Evolutionary conservation across 2,888 invertebrate species (phyloP).

Genomic region (Esperia sulphurella): DNA sequence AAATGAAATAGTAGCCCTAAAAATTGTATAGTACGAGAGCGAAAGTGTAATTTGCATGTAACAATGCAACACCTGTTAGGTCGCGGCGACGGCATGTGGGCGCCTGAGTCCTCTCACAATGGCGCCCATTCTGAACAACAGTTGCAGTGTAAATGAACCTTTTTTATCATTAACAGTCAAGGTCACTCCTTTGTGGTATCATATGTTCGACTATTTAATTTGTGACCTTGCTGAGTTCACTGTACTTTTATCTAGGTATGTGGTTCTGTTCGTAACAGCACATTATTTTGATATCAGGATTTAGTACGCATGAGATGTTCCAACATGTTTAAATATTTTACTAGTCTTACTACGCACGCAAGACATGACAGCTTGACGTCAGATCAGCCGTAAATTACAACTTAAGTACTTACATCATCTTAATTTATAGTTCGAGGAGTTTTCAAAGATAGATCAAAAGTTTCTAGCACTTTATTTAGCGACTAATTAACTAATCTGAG

Average conservation of each 20-base stretch:
- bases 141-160: slow-evolving; percentile 78
- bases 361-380: no score
- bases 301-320: neutral
- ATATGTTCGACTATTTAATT: slow-evolving; percentile 35
- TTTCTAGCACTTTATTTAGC: no score
- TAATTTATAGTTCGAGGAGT: neutral
- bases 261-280: no score
- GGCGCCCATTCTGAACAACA: slow-evolving; percentile 57
- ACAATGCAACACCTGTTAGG: slow-evolving; percentile 75
- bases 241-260: slow-evolving; percentile 1
- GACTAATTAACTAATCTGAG: no score
- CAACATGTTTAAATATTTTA: neutral
- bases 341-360: neutral
- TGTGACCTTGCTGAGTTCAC: slow-evolving; percentile 18
- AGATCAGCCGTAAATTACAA: no score
- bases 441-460: no score
- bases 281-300: neutral
- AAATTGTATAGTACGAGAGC: slow-evolving; percentile 58
- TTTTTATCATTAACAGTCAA: slow-evolving; percentile 72
- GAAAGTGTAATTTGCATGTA: slow-evolving; percentile 78
- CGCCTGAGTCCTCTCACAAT: slow-evolving; percentile 60
- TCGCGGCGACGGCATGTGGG: slow-evolving; percentile 54
- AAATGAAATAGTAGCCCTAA: slow-evolving; percentile 36
- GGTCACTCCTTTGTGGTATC: slow-evolving; percentile 65
- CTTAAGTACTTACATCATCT: no score